Conservation (phyloP, 2,888 invertebrate species). For the Synergus itoensis region DNA sequence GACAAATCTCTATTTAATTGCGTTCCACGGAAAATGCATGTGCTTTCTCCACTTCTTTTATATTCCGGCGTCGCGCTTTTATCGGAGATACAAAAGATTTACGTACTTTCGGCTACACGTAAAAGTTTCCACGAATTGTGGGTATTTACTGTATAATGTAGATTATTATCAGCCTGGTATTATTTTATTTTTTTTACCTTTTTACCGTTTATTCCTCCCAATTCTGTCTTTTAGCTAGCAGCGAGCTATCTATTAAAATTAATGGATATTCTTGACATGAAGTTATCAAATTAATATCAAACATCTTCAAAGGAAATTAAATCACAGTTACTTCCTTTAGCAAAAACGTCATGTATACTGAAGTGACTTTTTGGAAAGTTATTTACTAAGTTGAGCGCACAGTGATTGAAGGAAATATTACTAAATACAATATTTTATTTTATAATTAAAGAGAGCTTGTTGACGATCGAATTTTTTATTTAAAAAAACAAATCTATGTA, state of each 20-base stretch:
- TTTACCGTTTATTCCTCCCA: too few relatives aligned
- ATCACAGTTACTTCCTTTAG: too few relatives aligned
- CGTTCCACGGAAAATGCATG: constrained; percentile 51
- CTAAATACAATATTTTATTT: too few relatives aligned
- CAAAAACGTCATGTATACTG: too few relatives aligned
- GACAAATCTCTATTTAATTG: constrained; percentile 58
- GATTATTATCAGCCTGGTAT: neutral
- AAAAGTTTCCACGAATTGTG: neutral
- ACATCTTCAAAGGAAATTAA: too few relatives aligned
- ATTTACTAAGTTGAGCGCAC: too few relatives aligned
- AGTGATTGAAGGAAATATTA: too few relatives aligned
- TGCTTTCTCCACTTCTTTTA: constrained; percentile 49
- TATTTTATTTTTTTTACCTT: neutral
- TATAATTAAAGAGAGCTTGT: neutral
- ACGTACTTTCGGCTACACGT: neutral
- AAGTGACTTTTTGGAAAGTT: too few relatives aligned
- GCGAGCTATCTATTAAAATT: too few relatives aligned
- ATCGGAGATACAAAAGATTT: constrained; percentile 30
- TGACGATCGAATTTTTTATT: neutral
- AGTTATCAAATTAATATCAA: too few relatives aligned
- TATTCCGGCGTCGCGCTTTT: constrained; percentile 40
- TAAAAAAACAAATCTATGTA: neutral
- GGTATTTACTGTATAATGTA: neutral
- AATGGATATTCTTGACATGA: too few relatives aligned
- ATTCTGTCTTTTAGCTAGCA: too few relatives aligned